Evolutionary conservation across 2,888 invertebrate species (phyloP).

Genomic region (Stegophylla sp.): DNA sequence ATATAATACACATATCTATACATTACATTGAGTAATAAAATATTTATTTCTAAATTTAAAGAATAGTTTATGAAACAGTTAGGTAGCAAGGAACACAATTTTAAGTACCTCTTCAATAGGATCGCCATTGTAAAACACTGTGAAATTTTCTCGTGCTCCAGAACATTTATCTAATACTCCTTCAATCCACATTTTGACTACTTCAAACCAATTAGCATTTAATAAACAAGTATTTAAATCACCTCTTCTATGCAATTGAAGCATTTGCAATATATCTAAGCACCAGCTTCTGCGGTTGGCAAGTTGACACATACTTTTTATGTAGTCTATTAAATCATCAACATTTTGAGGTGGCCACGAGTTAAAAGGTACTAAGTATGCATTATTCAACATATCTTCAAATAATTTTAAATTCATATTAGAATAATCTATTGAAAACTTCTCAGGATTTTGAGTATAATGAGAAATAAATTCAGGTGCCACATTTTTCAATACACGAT

Average conservation of each 20-base stretch:
- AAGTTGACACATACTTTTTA: conserved; percentile 15
- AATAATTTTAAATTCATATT: conserved; percentile 38
- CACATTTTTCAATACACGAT: background rate
- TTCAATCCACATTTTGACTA: conserved; percentile 48
- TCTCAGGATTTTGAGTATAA: conserved; percentile 10
- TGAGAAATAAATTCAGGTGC: conserved; percentile 33
- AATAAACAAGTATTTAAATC: conserved; percentile 9
- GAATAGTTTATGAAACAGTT: background rate
- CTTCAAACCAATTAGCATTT: conserved; percentile 27
- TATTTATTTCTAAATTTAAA: no score
- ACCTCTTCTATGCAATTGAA: conserved; percentile 4
- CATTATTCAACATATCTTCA: background rate
- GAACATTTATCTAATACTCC: conserved; percentile 33
- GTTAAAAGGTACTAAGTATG: background rate
- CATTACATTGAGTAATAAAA: no score
- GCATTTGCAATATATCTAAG: conserved; percentile 47
- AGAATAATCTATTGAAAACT: conserved; percentile 20
- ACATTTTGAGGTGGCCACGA: conserved; percentile 35
- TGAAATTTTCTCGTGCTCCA: background rate
- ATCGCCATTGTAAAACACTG: conserved; percentile 18
- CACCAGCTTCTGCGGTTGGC: conserved; percentile 43
- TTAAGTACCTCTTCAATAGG: conserved; percentile 21
- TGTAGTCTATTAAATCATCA: conserved; percentile 34
- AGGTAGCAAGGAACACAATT: conserved; percentile 1
- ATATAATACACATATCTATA: no score